phyloP scores from a whole-genome alignment of 2,888 invertebrate genomes.

The Azorinus chamasolen region DNA sequence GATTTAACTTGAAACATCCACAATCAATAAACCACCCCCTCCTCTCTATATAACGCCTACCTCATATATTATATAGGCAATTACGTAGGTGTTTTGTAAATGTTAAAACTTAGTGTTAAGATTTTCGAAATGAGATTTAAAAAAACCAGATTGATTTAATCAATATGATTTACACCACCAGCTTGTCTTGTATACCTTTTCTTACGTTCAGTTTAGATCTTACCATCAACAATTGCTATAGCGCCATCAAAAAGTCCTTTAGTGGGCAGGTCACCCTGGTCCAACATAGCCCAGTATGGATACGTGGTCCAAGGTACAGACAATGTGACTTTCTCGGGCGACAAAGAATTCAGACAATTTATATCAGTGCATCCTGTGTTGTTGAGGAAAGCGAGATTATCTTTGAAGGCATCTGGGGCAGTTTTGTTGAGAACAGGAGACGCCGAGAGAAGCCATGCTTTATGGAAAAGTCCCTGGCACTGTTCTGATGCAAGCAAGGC shows the following conservation, averaged over 20 bases:
- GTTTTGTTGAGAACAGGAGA: slow-evolving; percentile 78
- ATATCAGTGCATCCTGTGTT: slow-evolving; percentile 50
- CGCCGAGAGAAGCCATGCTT: slow-evolving; percentile 85
- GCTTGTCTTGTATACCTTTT: too few species aligned
- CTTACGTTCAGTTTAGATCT: slow-evolving; percentile 15
- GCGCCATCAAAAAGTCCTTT: slow-evolving; percentile 67
- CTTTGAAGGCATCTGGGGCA: slow-evolving; percentile 68
- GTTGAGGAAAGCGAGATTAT: slow-evolving; percentile 75
- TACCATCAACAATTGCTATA: slow-evolving; percentile 76
- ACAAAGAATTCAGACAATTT: slow-evolving; percentile 57
- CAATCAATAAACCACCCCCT: too few species aligned
- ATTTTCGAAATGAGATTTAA: too few species aligned
- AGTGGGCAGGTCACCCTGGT: slow-evolving; percentile 78
- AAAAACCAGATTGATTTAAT: too few species aligned
- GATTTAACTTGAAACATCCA: too few species aligned
- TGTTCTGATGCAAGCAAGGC: slow-evolving; percentile 89
- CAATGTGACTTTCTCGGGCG: slow-evolving; percentile 69
- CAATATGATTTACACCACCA: too few species aligned
- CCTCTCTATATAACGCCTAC: too few species aligned
- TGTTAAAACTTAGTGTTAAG: too few species aligned
- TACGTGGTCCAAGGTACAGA: slow-evolving; percentile 75
- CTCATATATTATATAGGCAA: too few species aligned
- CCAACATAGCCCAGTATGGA: slow-evolving; percentile 76
- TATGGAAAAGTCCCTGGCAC: slow-evolving; percentile 90
- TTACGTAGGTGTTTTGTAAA: too few species aligned